These are phyloP conservation scores for Trochalopteron elliotii DNA, from an alignment of 2,113 vertebrate species.

Conservation along the genomic window DNA sequence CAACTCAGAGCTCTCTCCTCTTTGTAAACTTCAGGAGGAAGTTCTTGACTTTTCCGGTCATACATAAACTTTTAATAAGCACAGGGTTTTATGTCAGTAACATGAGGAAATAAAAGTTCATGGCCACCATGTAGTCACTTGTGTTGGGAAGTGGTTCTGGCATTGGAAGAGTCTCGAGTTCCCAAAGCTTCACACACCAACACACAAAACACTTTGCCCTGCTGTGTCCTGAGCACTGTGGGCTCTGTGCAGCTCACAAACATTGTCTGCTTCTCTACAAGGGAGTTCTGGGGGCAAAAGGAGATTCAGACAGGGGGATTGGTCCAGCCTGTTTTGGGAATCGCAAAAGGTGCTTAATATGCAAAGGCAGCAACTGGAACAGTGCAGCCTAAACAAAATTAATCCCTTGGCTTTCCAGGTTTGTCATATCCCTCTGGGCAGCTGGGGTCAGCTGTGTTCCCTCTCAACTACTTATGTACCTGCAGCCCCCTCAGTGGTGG, in stretches of 20 bases:
- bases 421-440: neutral
- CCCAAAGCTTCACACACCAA: no score
- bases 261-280: neutral
- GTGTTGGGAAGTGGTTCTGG: neutral
- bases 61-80: rapidly evolving
- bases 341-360: rapidly evolving
- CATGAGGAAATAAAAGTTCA: neutral
- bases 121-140: rapidly evolving
- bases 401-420: neutral
- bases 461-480: neutral
- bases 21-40: neutral
- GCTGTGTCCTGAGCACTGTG: neutral
- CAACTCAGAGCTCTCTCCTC: neutral
- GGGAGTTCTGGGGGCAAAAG: neutral
- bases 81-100: neutral
- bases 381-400: neutral
- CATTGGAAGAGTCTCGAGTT: neutral
- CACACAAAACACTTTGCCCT: neutral
- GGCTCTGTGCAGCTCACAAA: neutral
- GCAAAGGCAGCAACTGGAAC: neutral
- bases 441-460: neutral
- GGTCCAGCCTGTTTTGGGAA: neutral
- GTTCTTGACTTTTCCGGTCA: neutral
- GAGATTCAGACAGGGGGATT: neutral
- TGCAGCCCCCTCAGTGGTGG: neutral